Conservation (phyloP, 2,797 vertebrate genomes). For the Characodon lateralis region DNA sequence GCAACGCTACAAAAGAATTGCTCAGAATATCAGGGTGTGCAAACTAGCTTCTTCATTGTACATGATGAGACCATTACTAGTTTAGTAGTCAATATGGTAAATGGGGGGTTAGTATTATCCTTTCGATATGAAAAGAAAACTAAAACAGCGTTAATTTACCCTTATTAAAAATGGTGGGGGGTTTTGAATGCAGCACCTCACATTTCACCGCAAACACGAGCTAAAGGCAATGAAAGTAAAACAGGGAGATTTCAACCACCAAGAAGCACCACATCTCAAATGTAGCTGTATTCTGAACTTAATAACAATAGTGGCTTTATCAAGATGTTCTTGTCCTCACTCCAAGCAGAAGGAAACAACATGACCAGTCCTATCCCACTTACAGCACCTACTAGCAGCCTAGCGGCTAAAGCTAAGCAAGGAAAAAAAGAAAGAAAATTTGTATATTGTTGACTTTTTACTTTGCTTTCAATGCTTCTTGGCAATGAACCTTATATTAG, state of each 20-base stretch:
- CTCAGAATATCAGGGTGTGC: not conserved
- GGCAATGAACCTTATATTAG: not conserved
- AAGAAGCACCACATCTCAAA: not conserved
- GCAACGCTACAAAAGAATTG: not conserved
- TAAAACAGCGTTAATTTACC: not conserved
- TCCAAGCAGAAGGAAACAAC: not conserved
- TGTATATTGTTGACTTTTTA: not conserved
- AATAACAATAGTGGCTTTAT: not conserved
- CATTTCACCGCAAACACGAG: not conserved
- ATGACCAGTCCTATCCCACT: not conserved
- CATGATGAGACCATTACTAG: not conserved
- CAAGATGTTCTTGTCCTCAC: not conserved
- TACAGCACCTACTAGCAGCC: not conserved
- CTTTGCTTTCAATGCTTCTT: not conserved
- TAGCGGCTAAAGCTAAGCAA: not conserved
- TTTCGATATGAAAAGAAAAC: not conserved
- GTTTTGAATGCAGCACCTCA: too few relatives aligned
- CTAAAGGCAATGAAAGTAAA: not conserved
- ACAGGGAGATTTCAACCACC: not conserved
- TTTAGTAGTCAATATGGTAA: not conserved
- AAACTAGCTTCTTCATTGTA: not conserved
- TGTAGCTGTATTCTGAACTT: not conserved
- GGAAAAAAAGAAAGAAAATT: not conserved
- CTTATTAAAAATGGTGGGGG: too few relatives aligned
- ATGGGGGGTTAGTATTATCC: not conserved